Percentiles rank a stretch among this genome's conserved stretches.
These are phyloP conservation scores for Ectemnius continuus DNA, from an alignment of 2,888 invertebrate species.

Conservation along the genomic window DNA sequence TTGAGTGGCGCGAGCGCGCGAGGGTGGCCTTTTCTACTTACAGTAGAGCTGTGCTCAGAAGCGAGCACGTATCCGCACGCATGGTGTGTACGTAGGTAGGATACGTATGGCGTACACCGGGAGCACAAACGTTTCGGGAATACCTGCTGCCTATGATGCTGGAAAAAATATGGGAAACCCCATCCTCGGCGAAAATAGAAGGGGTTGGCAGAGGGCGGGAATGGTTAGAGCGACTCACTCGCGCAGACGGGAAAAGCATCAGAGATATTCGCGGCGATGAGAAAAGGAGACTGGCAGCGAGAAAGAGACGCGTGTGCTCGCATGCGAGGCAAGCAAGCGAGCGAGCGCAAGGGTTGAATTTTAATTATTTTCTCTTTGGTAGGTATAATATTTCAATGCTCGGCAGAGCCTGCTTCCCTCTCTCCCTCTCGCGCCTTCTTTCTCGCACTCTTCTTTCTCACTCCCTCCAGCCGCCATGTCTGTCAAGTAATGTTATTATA, in stretches of 20 bases:
- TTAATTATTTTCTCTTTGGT: constrained; percentile 78
- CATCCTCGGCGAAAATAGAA: constrained; percentile 66
- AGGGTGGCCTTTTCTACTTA: constrained; percentile 60
- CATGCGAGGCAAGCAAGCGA: constrained; percentile 60
- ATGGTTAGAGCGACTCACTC: constrained; percentile 23
- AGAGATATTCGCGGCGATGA: constrained; percentile 23
- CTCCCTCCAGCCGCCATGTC: constrained; percentile 66
- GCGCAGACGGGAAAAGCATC: constrained; percentile 4
- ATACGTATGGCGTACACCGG: too few relatives aligned
- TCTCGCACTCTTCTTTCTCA: too few relatives aligned
- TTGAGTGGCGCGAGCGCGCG: constrained; percentile 45
- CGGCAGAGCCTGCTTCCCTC: constrained; percentile 72
- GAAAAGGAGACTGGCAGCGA: constrained; percentile 6
- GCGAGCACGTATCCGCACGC: constrained; percentile 62
- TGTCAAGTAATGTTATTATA: constrained; percentile 78
- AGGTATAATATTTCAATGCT: constrained; percentile 78
- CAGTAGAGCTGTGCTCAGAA: constrained; percentile 56
- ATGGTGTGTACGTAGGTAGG: too few relatives aligned
- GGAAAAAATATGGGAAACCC: constrained; percentile 74
- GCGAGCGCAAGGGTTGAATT: constrained; percentile 77
- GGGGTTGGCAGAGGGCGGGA: constrained; percentile 42
- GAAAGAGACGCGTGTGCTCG: constrained; percentile 44
- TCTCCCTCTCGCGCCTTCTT: constrained; percentile 49
- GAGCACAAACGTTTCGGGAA: constrained; percentile 75
- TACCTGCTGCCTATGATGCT: constrained; percentile 73